Evolutionary conservation across 2,113 vertebrate species (phyloP).

Genomic region (Microtus oregoni): DNA sequence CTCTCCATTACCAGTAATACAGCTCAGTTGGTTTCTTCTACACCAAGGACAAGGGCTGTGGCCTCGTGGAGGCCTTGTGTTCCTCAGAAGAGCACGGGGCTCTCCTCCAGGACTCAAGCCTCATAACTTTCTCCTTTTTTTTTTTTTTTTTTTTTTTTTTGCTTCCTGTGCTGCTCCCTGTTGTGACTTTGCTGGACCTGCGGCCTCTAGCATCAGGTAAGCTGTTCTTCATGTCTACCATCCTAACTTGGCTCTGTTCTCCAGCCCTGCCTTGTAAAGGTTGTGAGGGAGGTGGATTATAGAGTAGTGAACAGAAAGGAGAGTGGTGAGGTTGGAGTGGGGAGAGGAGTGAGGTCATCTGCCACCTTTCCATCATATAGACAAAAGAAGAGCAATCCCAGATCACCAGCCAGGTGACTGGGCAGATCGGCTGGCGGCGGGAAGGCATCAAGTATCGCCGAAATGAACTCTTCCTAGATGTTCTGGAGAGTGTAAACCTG

Average conservation of each 20-base stretch:
- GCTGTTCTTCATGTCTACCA: neutral
- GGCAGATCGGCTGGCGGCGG: slow-evolving; percentile 99
- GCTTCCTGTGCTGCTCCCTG: slow-evolving; percentile 48
- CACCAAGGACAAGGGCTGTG: neutral
- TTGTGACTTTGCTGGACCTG: slow-evolving; percentile 39
- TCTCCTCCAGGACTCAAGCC: neutral
- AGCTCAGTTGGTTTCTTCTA: slow-evolving; percentile 58
- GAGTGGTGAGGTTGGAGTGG: neutral
- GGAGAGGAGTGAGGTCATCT: neutral
- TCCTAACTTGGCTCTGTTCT: neutral
- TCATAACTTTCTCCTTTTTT: slow-evolving; percentile 36
- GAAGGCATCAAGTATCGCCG: slow-evolving; percentile 99
- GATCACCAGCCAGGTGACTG: slow-evolving; percentile 99
- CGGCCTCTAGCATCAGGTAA: slow-evolving; percentile 80
- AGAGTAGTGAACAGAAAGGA: neutral
- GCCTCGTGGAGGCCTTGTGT: slow-evolving; percentile 13
- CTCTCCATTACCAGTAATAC: slow-evolving; percentile 24
- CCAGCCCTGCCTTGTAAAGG: neutral
- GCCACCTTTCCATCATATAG: slow-evolving; percentile 80
- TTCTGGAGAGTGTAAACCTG: slow-evolving; percentile 98
- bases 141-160: slow-evolving; percentile 49
- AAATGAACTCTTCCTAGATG: slow-evolving; percentile 98
- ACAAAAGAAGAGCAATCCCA: slow-evolving; percentile 99
- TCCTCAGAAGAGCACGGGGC: neutral
- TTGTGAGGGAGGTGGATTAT: neutral